Conservation (phyloP, 2,888 invertebrate genomes). For the Suillia variegata region DNA sequence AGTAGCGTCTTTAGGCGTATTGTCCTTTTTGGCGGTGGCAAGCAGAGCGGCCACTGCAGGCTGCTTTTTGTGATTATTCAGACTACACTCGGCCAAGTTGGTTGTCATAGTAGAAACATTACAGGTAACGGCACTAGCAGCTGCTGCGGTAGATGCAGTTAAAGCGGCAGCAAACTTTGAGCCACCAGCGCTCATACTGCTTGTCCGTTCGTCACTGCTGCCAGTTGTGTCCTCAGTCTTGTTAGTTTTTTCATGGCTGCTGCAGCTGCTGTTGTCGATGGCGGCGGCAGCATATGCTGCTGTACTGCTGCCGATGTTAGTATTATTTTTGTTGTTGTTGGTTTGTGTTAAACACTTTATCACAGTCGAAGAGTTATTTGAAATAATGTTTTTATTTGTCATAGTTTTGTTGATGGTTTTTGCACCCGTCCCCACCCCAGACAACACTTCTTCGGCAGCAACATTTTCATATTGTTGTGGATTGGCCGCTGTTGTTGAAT, state of each 20-base stretch:
- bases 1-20: slow-evolving; percentile 48
- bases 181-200: slow-evolving; percentile 25
- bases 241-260: slow-evolving; percentile 69
- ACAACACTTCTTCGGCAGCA: slow-evolving; percentile 57
- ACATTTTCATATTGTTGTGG: too few relatives aligned
- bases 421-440: slow-evolving; percentile 65
- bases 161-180: too few relatives aligned
- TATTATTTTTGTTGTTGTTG: slow-evolving; percentile 50
- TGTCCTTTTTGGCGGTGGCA: slow-evolving; percentile 48
- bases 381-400: slow-evolving; percentile 53
- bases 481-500: too few relatives aligned
- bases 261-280: slow-evolving; percentile 20
- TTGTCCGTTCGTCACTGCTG: slow-evolving; percentile 38
- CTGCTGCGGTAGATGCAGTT: slow-evolving; percentile 25
- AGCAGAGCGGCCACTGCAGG: slow-evolving; percentile 43
- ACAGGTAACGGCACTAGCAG: slow-evolving; percentile 37
- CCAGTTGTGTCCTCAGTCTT: slow-evolving; percentile 65
- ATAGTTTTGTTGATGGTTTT: slow-evolving; percentile 35
- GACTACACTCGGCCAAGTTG: slow-evolving; percentile 51
- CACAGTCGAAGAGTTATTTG: slow-evolving; percentile 60
- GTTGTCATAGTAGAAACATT: slow-evolving; percentile 66
- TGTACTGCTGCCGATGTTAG: slow-evolving; percentile 34
- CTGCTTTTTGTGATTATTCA: slow-evolving; percentile 49
- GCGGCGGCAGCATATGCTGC: slow-evolving; percentile 18
- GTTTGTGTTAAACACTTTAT: slow-evolving; percentile 62